phyloP scores from a whole-genome alignment of 2,888 invertebrate genomes.

The Metalampra italica region DNA sequence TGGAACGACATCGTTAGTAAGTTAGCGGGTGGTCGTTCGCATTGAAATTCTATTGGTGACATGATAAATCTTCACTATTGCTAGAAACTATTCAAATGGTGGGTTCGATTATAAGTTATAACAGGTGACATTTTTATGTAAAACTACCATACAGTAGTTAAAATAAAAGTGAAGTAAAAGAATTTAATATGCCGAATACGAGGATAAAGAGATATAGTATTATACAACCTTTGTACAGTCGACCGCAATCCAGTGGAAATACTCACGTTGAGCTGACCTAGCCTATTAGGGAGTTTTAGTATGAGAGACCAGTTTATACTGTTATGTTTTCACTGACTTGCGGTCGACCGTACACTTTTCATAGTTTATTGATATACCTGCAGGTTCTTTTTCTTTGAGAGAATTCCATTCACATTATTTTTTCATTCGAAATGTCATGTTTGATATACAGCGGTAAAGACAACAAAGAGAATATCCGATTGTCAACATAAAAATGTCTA shows the following conservation, averaged over 20 bases:
- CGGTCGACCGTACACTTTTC: slow-evolving; percentile 19
- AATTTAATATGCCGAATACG: too few relatives aligned
- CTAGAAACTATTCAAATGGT: slow-evolving; percentile 53
- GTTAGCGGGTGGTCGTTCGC: slow-evolving; percentile 70
- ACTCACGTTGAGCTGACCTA: too few relatives aligned
- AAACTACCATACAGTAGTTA: slow-evolving; percentile 6
- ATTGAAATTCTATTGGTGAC: slow-evolving; percentile 72
- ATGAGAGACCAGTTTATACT: too few relatives aligned
- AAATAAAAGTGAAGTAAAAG: too few relatives aligned
- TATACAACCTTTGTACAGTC: too few relatives aligned
- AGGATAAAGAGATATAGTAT: too few relatives aligned
- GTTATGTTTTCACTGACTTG: too few relatives aligned
- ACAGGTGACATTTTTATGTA: slow-evolving; percentile 19
- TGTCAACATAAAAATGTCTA: slow-evolving; percentile 69
- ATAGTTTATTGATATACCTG: slow-evolving; percentile 26
- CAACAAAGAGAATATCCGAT: slow-evolving; percentile 65
- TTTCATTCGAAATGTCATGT: slow-evolving; percentile 47
- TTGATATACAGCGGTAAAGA: slow-evolving; percentile 63
- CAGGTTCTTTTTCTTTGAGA: slow-evolving; percentile 22
- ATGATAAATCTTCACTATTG: slow-evolving; percentile 62
- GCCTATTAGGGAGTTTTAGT: too few relatives aligned
- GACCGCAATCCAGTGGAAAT: too few relatives aligned
- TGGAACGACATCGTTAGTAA: slow-evolving; percentile 73
- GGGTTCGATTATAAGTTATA: slow-evolving; percentile 50
- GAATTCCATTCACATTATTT: slow-evolving; percentile 46